These are phyloP conservation scores for honey bee (Apis mellifera) DNA, from an alignment of 1,140 invertebrate genomes.

Conservation along the genomic window DNA sequence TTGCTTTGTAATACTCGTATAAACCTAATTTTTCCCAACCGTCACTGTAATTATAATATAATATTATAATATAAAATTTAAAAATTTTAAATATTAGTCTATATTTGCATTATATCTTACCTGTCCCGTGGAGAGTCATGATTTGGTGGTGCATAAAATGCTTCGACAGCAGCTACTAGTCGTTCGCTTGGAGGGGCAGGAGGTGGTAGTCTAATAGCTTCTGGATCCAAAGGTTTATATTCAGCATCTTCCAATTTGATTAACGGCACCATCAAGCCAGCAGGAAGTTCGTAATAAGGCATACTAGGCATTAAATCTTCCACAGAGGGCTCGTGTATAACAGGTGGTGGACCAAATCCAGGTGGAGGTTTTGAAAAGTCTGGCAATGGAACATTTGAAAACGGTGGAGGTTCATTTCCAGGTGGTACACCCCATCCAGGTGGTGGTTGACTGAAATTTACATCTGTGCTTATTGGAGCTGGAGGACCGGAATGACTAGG, in stretches of 20 bases:
- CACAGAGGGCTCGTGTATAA: slow-evolving; percentile 78
- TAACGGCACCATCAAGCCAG: slow-evolving; percentile 96
- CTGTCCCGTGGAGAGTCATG: slow-evolving; percentile 97
- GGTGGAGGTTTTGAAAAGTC: slow-evolving; percentile 93
- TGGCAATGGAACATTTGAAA: slow-evolving; percentile 84
- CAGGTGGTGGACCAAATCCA: slow-evolving; percentile 85
- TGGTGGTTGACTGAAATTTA: slow-evolving; percentile 83
- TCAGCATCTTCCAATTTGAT: slow-evolving; percentile 96
- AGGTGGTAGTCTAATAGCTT: slow-evolving; percentile 93
- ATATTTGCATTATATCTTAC: slow-evolving; percentile 80
- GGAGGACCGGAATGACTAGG: slow-evolving; percentile 65
- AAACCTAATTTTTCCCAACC: slow-evolving; percentile 98
- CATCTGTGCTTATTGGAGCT: slow-evolving; percentile 68
- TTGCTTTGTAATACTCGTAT: slow-evolving; percentile 98
- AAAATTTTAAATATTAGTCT: not conserved
- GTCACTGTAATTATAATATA: slow-evolving; percentile 84
- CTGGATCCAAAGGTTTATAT: slow-evolving; percentile 95
- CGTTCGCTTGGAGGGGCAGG: slow-evolving; percentile 96
- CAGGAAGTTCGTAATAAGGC: slow-evolving; percentile 98
- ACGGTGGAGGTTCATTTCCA: slow-evolving; percentile 73
- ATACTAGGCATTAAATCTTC: slow-evolving; percentile 93
- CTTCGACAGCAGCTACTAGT: slow-evolving; percentile 94
- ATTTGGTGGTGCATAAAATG: slow-evolving; percentile 95
- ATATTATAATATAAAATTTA: not conserved
- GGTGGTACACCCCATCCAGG: slow-evolving; percentile 78